Conservation (phyloP, 2,888 invertebrate species). For the Eilema griseolum region DNA sequence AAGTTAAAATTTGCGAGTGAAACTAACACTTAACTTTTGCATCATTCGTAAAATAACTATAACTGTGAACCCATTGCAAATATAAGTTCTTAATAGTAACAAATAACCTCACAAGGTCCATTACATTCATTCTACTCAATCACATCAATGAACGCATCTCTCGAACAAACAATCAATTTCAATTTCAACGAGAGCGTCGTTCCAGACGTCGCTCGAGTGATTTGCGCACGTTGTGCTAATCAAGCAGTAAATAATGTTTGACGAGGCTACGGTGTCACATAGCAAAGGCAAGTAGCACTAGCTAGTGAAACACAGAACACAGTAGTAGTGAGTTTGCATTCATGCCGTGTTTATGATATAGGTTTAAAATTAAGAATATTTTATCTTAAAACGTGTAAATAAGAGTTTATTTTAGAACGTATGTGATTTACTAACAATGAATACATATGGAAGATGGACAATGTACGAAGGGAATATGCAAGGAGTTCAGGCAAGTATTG, state of each 20-base stretch:
- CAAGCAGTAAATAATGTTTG: constrained; percentile 82
- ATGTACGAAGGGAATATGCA: constrained; percentile 74
- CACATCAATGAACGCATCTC: constrained; percentile 76
- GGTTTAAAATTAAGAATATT: constrained; percentile 20
- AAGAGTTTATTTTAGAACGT: constrained; percentile 27
- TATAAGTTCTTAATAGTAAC: constrained; percentile 60
- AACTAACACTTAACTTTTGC: constrained; percentile 23
- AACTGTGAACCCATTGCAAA: constrained; percentile 44
- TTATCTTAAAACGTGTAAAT: constrained; percentile 29
- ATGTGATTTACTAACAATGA: constrained; percentile 57
- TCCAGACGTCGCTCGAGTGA: constrained; percentile 61
- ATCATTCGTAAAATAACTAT: constrained; percentile 43
- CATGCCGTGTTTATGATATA: constrained; percentile 53
- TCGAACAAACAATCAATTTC: constrained; percentile 77
- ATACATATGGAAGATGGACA: constrained; percentile 76
- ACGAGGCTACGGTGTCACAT: constrained; percentile 69
- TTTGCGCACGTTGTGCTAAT: constrained; percentile 85
- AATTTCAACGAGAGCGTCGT: constrained; percentile 65
- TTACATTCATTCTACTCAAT: constrained; percentile 79
- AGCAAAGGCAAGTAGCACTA: constrained; percentile 42
- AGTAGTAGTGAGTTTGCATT: constrained; percentile 65
- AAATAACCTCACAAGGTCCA: constrained; percentile 73
- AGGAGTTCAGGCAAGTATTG: constrained; percentile 67
- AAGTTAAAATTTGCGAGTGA: background rate
- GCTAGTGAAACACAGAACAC: constrained; percentile 21